Base-by-base conservation (phyloP, 2,113 vertebrate genomes). In the Xiphophorus couchianus region DNA sequence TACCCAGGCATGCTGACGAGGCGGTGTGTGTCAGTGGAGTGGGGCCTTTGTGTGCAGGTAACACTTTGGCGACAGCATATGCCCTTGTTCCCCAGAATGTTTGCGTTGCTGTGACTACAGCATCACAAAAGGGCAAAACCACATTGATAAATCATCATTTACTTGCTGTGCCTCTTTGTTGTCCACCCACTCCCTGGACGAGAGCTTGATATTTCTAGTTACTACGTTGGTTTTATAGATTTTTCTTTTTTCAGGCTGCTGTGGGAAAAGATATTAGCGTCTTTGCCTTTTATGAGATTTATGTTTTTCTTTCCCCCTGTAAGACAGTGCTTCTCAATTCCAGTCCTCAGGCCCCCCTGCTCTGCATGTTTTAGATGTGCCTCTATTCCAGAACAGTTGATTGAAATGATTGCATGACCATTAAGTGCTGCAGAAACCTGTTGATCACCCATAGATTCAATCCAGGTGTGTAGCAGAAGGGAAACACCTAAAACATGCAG, bases 211-310 rank as follows among this genome's bases (percentile, higher is more conserved):
- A 27, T 70, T 29, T 69, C 68, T 35, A 69, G 82, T 31, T 67
- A 63, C 74, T 82, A 60, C 35, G 37, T 44, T 54, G 54, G 35
- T 61, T 71, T 70, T 78, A 66, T 81, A 30, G 66, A 84, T 84
- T 76, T 69, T 15, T 9, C 63, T 10, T 42, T 42, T 42, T 15
- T 42, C 22, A 75, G 58, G 60, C 51, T 62, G 33, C 33, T 54
- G 79, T 77, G 48, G 67, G 76, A 71, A 74, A 54, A 74, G 74
- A 73, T 72, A 71, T 81, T 48, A 48, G 25, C 7, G 62, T 70
- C 62, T 27, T 44, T 35, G 77, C 74, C 54, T 71, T 68, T 58
- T 58, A 22, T n/a, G 66, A 1, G 0, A n/a, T n/a, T 28, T 2
- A 5, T 72, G 63, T 61, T 28, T 28, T 63, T 27, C 14, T 15